Evolutionary conservation across 2,888 invertebrate species (phyloP).

Genomic region (Caenorhabditis japonica): DNA sequence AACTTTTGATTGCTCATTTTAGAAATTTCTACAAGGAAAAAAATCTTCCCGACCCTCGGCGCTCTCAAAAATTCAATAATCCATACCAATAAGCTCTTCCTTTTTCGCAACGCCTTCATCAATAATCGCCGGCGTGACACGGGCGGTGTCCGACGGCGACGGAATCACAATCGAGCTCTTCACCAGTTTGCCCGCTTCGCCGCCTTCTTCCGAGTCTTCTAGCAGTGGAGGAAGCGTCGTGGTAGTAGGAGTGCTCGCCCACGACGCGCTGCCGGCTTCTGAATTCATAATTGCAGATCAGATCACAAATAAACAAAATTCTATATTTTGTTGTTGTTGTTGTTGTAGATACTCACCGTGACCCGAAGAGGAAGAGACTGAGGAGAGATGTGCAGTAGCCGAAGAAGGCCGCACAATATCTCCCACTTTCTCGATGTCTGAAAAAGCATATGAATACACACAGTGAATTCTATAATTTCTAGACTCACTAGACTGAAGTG

Average conservation of each 20-base stretch:
- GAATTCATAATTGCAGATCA: conserved; percentile 38
- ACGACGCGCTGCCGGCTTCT: conserved; percentile 40
- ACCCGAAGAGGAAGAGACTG: conserved; percentile 29
- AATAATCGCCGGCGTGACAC: conserved; percentile 24
- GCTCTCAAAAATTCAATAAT: too few relatives aligned
- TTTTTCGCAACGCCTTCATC: not conserved
- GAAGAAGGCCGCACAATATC: conserved; percentile 48
- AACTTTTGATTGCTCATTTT: too few relatives aligned
- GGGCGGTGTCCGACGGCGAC: conserved; percentile 22
- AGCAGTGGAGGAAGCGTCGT: conserved; percentile 12
- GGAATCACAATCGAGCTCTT: conserved; percentile 27
- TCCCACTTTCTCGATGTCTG: conserved; percentile 44
- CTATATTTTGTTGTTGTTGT: not conserved
- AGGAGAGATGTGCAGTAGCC: conserved; percentile 47
- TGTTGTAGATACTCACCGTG: conserved; percentile 26
- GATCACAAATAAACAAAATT: too few relatives aligned
- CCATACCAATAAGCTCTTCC: not conserved
- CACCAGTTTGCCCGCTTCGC: conserved; percentile 17
- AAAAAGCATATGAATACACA: not conserved
- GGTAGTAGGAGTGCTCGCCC: conserved; percentile 30
- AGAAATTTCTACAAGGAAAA: too few relatives aligned
- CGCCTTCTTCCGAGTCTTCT: conserved; percentile 18
- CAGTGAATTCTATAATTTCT: not conserved
- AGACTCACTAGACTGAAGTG: conserved; percentile 49
- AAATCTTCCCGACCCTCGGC: too few relatives aligned